phyloP scores from a whole-genome alignment of 30 jellyfish, hydroid and myxozoan genomes.

The Morbakka virulenta region DNA sequence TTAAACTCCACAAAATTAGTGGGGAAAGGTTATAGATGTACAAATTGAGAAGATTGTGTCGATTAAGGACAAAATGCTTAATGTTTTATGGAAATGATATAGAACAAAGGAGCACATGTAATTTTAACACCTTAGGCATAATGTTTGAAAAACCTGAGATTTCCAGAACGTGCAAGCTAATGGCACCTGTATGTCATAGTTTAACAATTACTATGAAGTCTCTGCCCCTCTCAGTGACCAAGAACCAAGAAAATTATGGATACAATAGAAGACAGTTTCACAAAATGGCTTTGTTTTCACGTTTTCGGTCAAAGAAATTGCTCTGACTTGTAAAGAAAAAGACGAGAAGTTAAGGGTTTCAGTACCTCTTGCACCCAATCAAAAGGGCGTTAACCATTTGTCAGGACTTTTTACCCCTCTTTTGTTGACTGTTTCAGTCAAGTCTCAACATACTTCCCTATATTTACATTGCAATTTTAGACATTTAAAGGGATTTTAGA shows the following conservation, averaged over 20 bases:
- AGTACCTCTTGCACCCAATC: background rate
- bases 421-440: background rate
- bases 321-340: background rate
- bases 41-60: background rate
- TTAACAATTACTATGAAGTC: background rate
- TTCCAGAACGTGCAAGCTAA: background rate
- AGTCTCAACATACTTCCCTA: background rate
- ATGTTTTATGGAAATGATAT: slow-evolving; percentile 79
- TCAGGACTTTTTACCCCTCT: background rate
- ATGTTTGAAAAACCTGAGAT: background rate
- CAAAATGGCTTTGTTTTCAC: background rate
- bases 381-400: background rate
- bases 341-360: background rate
- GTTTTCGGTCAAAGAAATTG: background rate
- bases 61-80: slow-evolving; percentile 30
- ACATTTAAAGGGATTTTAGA: background rate
- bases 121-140: slow-evolving; percentile 45
- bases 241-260: background rate
- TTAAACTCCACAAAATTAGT: too few species aligned
- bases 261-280: background rate
- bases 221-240: background rate
- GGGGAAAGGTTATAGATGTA: background rate
- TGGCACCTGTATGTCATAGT: background rate
- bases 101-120: slow-evolving; percentile 90
- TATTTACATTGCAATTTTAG: background rate